These are phyloP conservation scores for Xenopus borealis DNA, from an alignment of 2,113 vertebrate species.

Conservation along the genomic window DNA sequence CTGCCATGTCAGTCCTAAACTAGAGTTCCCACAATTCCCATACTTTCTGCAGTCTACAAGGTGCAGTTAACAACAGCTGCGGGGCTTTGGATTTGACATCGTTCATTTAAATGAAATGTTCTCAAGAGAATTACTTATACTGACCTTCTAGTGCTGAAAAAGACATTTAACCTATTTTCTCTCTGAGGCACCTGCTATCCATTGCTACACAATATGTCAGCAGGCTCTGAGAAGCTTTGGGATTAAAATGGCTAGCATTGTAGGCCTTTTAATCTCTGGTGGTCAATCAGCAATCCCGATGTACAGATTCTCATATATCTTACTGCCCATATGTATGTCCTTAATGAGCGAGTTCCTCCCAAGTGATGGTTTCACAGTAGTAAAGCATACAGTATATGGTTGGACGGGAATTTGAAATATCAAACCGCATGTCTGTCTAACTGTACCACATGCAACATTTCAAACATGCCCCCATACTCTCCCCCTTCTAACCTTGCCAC, in stretches of 20 bases:
- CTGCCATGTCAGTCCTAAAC: too few species aligned
- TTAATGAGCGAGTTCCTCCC: not conserved
- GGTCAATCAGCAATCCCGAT: not conserved
- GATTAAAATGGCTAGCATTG: not conserved
- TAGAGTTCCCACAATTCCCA: not conserved
- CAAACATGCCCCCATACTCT: conserved; percentile 26
- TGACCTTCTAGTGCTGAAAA: not conserved
- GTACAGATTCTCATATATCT: conserved; percentile 10
- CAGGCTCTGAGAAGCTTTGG: not conserved
- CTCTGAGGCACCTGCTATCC: not conserved
- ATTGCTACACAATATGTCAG: not conserved
- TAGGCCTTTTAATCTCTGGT: not conserved
- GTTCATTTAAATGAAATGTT: not conserved
- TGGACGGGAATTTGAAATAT: conserved; percentile 1
- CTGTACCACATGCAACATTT: conserved; percentile 2
- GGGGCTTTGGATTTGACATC: not conserved
- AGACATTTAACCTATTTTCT: not conserved
- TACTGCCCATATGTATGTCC: conserved; percentile 2
- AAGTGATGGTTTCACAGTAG: not conserved
- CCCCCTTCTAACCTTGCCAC: conserved; percentile 56
- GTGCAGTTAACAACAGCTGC: not conserved
- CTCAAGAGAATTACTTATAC: too few species aligned
- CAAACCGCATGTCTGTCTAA: conserved; percentile 11
- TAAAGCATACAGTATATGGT: not conserved
- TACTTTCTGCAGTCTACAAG: too few species aligned